phyloP scores from a whole-genome alignment of 2,888 invertebrate species.

The Spialia ferax region DNA sequence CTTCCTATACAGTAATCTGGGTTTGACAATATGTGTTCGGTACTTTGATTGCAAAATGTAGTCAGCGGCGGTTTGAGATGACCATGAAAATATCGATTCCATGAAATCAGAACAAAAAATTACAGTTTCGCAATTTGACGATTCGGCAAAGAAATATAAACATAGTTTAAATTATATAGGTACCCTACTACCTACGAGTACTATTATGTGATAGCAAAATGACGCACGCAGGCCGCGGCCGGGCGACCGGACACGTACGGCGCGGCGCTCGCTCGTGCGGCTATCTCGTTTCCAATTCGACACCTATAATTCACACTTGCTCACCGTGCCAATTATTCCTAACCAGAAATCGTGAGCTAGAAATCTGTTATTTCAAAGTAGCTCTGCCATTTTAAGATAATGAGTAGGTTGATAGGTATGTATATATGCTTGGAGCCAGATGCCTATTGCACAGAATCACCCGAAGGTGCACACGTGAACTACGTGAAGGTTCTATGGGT shows the following conservation, averaged over 20 bases:
- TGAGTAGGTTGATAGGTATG: not conserved
- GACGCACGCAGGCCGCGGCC: not conserved
- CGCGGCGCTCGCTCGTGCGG: not conserved
- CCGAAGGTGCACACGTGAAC: too few species aligned
- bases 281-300: constrained; percentile 14
- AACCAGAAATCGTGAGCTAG: constrained; percentile 22
- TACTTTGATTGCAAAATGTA: too few species aligned
- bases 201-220: not conserved
- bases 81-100: too few species aligned
- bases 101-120: not conserved
- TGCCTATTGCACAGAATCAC: too few species aligned
- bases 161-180: not conserved
- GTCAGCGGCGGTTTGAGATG: too few species aligned
- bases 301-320: constrained; percentile 32
- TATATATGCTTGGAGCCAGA: too few species aligned
- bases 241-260: not conserved
- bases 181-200: too few species aligned
- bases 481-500: too few species aligned
- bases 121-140: constrained; percentile 6
- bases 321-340: constrained; percentile 22
- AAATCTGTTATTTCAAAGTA: constrained; percentile 6
- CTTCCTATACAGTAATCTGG: too few species aligned
- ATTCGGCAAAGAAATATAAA: not conserved
- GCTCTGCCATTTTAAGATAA: not conserved
- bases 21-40: too few species aligned